Evolutionary conservation across 2,888 invertebrate species (phyloP), one percentile per base, ranked within the genome.

Genomic region (Auanema sp.): DNA sequence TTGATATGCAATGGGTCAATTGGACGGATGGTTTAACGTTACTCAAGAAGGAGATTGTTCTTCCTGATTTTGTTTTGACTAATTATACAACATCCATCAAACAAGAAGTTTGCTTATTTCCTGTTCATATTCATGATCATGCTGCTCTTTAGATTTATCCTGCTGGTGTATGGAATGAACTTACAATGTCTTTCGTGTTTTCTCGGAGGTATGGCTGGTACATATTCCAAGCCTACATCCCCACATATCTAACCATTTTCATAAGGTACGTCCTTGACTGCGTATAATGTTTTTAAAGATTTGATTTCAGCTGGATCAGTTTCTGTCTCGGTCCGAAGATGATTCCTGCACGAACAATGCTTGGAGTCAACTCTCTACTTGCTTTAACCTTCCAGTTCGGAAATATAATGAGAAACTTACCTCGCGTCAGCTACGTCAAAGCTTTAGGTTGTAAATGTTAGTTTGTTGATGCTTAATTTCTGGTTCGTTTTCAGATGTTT

Each of bases 201-300:
- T 71, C 73, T 53, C 67, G 83, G 16, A 72, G 80, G 16, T 83
- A 78, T 66, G 83, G 83, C 33, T 83, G 81, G 78, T 83, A 83
- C 72, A 78, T 81, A 60, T 72, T 83, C 50, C 83, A 83, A 66
- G 83, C 83, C n/a, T 83, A 81, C 58, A 71, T 83, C 50, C 83
- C 83, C 16, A 81, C 83, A n/a, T 83, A 81, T 69, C 71, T 83
- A 10, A 82, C 83, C 8, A 83, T 83, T 52, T 83, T 83, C 64
- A 83, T 83, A 58, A 77, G 78, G 66, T 82, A 49, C 18, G 14
- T 23, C 50, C n/a, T n/a, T 18, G 5, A 14, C 14, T n/a, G 3
- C 6, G 51, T 41, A 52, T 12, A 51, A 40, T 14, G 42, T 1
- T 41, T 50, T 10, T 12, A 57, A 33, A 25, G 1, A 21, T 14